These are phyloP conservation scores for Unio delphinus DNA, from an alignment of 2,888 invertebrate genomes.

Conservation along the genomic window DNA sequence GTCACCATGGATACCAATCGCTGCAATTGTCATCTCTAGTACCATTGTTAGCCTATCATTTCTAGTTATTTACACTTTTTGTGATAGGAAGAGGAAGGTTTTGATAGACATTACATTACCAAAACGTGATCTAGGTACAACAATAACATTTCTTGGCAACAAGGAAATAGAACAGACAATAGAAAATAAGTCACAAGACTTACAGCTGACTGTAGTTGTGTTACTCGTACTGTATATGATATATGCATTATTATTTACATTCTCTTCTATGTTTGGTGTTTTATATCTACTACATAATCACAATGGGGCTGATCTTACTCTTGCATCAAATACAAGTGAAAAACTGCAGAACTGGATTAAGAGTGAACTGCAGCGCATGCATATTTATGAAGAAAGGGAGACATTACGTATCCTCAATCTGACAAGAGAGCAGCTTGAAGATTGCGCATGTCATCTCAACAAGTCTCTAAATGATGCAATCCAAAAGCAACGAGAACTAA, in stretches of 20 bases:
- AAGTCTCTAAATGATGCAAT: constrained; percentile 25
- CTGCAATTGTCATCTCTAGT: constrained; percentile 36
- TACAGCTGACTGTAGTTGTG: constrained; percentile 37
- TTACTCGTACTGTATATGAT: constrained; percentile 53
- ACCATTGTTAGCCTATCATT: constrained; percentile 22
- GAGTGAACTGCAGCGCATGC: constrained; percentile 39
- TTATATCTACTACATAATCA: constrained; percentile 54
- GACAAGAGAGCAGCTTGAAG: constrained; percentile 48
- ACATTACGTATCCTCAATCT: constrained; percentile 37
- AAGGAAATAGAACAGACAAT: constrained; percentile 21
- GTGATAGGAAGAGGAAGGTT: constrained; percentile 21
- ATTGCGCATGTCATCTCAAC: constrained; percentile 54
- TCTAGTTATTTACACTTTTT: constrained; percentile 29
- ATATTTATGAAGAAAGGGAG: constrained; percentile 50
- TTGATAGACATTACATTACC: constrained; percentile 19
- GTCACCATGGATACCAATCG: constrained; percentile 52
- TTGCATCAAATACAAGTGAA: constrained; percentile 47
- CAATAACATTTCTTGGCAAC: constrained; percentile 40
- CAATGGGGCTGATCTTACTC: constrained; percentile 38
- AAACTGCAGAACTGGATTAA: constrained; percentile 49
- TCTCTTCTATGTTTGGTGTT: constrained; percentile 56
- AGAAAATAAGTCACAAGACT: constrained; percentile 25
- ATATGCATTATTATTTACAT: constrained; percentile 61
- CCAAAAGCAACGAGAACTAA: constrained; percentile 21
- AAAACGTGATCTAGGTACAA: constrained; percentile 25